Base-by-base conservation (phyloP, 2,113 vertebrate species). In the Prunella fulvescens region DNA sequence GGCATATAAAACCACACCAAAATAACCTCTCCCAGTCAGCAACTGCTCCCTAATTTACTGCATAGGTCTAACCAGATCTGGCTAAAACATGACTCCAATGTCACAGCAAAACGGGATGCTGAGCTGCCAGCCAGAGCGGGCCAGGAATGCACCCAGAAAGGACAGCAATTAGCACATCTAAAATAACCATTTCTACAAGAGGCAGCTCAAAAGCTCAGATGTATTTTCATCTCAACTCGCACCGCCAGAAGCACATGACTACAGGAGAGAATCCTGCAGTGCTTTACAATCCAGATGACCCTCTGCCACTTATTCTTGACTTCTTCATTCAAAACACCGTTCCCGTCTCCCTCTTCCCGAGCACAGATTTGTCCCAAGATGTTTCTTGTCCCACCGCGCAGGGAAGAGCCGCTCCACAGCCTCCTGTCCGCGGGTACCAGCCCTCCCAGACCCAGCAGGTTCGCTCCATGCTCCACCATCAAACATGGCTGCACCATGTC, bases 401-500 rank as follows among this genome's bases (percentile, higher is more conserved):
- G 81, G 57, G 57, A 54, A 48, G 51, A 91, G 26, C 31, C 8
- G 31, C 37, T 16, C 12, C 67, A 1, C 23, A n/a, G 69, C 28
- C 77, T 12, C 12, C 69, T 20, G 45, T 4, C 18, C 69, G 39
- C 69, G 70, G 69, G 87, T 26, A 22, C 54, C 78, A 58, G 45
- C 77, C 12, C 67, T 35, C 2, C 33, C 67, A 51, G 77, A 16
- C 1, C 86, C 86, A 16, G 79, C 79, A 80, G 95, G 72, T 92
- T 92, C 16, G 90, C 94, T 93, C 91, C 94, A 33, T 8, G 29
- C 91, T 84, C 85, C 94, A 51, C 53, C 57, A 45, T 54, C 92
- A 93, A 69, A 86, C 35, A 37, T 96, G 88, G 94, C 93, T 90
- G 92, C 94, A 94, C 16, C 93, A 3, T 7, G 53, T 86, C 92